Evolutionary conservation across 1,140 invertebrate genomes (phyloP).

Genomic region (Drosophila rufa): DNA sequence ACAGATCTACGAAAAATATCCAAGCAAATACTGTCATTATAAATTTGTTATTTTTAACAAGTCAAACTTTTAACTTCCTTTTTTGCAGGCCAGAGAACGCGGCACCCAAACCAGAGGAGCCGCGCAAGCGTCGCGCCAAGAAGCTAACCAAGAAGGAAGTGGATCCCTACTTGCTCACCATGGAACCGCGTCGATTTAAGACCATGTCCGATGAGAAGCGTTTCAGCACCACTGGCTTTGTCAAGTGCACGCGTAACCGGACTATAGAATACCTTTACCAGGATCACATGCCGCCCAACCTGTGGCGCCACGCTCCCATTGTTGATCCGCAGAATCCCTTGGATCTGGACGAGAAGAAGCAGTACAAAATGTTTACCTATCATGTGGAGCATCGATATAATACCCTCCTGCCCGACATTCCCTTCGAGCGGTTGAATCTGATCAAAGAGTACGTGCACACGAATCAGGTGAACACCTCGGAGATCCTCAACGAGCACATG

Average conservation of each 20-base stretch:
- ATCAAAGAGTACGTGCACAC: conserved; percentile 76
- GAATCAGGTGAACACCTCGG: conserved; percentile 54
- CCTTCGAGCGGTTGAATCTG: conserved; percentile 72
- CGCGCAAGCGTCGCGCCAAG: conserved; percentile 57
- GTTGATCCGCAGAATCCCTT: conserved; percentile 71
- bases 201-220: conserved; percentile 66
- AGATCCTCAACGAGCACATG: conserved; percentile 47
- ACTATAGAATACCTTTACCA: conserved; percentile 66
- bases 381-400: conserved; percentile 81
- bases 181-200: conserved; percentile 64
- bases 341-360: conserved; percentile 76
- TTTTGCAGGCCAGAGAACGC: conserved; percentile 12
- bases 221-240: conserved; percentile 49
- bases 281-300: conserved; percentile 68
- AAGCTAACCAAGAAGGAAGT: conserved; percentile 60
- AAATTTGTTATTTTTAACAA: not conserved
- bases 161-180: conserved; percentile 61
- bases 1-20: too few relatives aligned
- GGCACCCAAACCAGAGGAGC: conserved; percentile 29
- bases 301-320: conserved; percentile 66
- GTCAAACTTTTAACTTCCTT: not conserved
- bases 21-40: too few relatives aligned
- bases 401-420: conserved; percentile 75
- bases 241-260: conserved; percentile 47
- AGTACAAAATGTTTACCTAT: conserved; percentile 80